Evolutionary conservation across 1,140 invertebrate species (phyloP).

Genomic region (Dufourea novaeangliae): DNA sequence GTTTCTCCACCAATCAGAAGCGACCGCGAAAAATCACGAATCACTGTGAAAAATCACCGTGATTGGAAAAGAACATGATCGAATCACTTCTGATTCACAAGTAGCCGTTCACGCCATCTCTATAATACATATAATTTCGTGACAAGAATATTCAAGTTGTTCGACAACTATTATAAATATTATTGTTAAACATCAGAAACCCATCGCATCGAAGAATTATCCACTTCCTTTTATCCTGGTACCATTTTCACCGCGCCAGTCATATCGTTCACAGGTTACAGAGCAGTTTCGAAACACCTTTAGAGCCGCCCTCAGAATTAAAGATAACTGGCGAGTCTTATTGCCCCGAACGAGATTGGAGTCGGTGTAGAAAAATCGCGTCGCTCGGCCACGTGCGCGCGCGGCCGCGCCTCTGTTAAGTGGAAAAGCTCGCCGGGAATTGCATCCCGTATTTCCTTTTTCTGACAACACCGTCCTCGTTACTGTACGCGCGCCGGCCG

Average conservation of each 20-base stretch:
- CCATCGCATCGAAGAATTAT: neutral
- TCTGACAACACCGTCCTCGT: slow-evolving; percentile 38
- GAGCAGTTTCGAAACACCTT: neutral
- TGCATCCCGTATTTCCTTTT: slow-evolving; percentile 37
- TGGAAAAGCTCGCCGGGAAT: slow-evolving; percentile 47
- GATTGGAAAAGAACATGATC: too few species aligned
- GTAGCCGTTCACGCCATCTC: too few species aligned
- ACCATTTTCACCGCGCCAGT: neutral
- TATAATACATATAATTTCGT: too few species aligned
- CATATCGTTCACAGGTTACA: neutral
- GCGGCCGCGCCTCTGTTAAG: slow-evolving; percentile 20
- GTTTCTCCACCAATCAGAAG: too few species aligned
- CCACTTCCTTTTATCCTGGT: neutral
- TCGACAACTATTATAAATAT: too few species aligned
- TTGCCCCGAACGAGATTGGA: slow-evolving; percentile 22
- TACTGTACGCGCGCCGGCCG: slow-evolving; percentile 22
- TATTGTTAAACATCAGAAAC: too few species aligned
- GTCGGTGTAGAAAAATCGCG: neutral
- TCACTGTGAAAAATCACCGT: too few species aligned
- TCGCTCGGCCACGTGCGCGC: neutral
- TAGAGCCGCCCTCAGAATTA: slow-evolving; percentile 44
- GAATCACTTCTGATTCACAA: too few species aligned
- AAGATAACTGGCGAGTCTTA: slow-evolving; percentile 30
- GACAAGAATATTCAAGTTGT: too few species aligned
- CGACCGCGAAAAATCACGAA: too few species aligned